Base-by-base conservation (phyloP, 2,888 invertebrate genomes). In the Trypoxylon attenuatum region DNA sequence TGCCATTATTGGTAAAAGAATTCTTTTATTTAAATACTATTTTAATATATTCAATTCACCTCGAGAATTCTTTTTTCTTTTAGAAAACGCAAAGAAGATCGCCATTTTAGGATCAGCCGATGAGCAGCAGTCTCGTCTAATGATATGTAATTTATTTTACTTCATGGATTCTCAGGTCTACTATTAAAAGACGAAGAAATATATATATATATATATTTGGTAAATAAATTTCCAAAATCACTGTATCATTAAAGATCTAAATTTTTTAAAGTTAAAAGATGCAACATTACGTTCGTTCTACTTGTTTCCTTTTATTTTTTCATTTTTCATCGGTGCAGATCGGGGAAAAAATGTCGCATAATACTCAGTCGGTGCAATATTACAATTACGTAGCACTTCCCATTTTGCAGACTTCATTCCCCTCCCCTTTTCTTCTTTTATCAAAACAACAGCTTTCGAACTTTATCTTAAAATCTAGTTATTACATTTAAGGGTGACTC, bases 111-210 rank as follows among this genome's bases (percentile, higher is more conserved):
- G 82, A 43, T 77, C 83, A 1, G 70, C 70, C 1, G 73, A 86
- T 46, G 76, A 81, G 10, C 76, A 79, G 52, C 73, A 69, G 39
- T 84, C 85, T 18, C 80, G 86, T n/a, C 77, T 85, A 1, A 82
- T 76, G 74, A 83, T 87, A 43, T 85, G 82, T 46, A 87, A 87
- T 73, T 73, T 86, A 45, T 84, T 86, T 68, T 84, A 86, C 46
- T 85, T 84, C 57, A 56, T 83, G 23, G 78, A 85, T 62, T 77
- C 76, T 23, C 77, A 84, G 63, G 67, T 84, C 59, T 87, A 84
- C 59, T 85, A 77, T 69, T 85, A 57, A 82, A 50, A 33, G 38
- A 51, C 16, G 22, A 46, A 49, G 5, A 55, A 43, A 38, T 42
- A 55, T 47, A 41, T 46, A 60, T 58, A 45, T 57, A 57, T 47